Percentiles rank a stretch among this genome's conserved stretches.
These are phyloP conservation scores for Ctenosaura bakeri DNA, from an alignment of 2,797 vertebrate species.

Conservation along the genomic window DNA sequence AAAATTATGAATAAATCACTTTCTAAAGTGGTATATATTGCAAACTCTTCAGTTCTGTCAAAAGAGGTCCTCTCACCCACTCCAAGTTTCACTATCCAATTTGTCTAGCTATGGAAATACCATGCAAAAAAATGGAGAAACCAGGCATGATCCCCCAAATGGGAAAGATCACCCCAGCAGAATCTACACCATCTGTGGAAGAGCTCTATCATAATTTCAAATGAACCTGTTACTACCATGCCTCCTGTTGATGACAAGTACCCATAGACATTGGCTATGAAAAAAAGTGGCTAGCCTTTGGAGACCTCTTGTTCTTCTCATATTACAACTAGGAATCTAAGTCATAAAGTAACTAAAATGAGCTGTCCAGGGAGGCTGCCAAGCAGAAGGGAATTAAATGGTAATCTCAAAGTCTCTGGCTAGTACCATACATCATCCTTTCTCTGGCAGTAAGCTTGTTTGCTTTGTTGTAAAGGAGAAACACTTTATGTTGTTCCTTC, in stretches of 20 bases:
- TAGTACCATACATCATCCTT: constrained; percentile 41
- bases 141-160: background rate
- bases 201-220: background rate
- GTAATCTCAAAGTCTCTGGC: constrained; percentile 21
- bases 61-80: background rate
- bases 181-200: background rate
- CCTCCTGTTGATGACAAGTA: background rate
- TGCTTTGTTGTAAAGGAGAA: constrained; percentile 12
- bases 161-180: background rate
- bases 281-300: background rate
- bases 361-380: constrained; percentile 1
- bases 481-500: background rate
- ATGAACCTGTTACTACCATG: background rate
- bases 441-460: constrained; percentile 16
- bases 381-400: constrained; percentile 31
- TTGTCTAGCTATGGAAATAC: background rate
- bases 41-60: background rate
- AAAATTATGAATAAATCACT: background rate
- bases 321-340: background rate
- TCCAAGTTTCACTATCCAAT: too few species aligned
- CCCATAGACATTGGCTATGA: background rate
- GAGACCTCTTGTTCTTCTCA: background rate
- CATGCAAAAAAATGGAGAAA: background rate
- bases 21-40: background rate
- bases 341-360: background rate